Percentiles rank a stretch among this genome's conserved stretches.
Evolutionary conservation across 2,113 vertebrate genomes (phyloP).

Genomic region (Rynchops niger): DNA sequence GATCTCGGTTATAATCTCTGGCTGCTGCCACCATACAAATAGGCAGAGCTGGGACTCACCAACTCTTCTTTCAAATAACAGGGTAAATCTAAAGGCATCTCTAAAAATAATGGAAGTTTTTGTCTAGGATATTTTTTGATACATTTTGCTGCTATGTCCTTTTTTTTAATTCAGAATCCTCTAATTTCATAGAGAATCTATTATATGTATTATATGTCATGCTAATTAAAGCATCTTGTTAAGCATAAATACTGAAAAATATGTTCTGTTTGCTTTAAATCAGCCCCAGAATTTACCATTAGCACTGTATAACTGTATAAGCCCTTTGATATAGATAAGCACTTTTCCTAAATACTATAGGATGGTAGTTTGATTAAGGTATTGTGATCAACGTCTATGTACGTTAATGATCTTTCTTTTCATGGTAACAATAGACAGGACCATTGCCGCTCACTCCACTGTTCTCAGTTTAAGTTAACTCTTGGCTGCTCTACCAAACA

Average conservation of each 20-base stretch:
- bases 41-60: neutral
- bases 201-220: rapidly evolving
- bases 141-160: neutral
- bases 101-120: neutral
- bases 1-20: neutral
- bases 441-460: neutral
- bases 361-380: neutral
- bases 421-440: neutral
- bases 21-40: neutral
- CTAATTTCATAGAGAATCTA: neutral
- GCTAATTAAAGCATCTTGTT: neutral
- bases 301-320: neutral
- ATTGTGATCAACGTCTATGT: neutral
- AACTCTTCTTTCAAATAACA: neutral
- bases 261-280: neutral
- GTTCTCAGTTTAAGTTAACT: neutral
- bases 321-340: neutral
- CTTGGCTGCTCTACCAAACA: neutral
- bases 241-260: neutral
- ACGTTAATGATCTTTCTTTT: neutral
- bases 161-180: neutral
- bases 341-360: neutral
- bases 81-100: neutral
- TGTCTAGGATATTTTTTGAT: neutral
- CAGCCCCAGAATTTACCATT: neutral